A percentile compares a stretch with the other conserved stretches of the same genome.
These are phyloP conservation scores for Peromyscus maniculatus DNA, from an alignment of 2,113 vertebrate species.

Conservation along the genomic window DNA sequence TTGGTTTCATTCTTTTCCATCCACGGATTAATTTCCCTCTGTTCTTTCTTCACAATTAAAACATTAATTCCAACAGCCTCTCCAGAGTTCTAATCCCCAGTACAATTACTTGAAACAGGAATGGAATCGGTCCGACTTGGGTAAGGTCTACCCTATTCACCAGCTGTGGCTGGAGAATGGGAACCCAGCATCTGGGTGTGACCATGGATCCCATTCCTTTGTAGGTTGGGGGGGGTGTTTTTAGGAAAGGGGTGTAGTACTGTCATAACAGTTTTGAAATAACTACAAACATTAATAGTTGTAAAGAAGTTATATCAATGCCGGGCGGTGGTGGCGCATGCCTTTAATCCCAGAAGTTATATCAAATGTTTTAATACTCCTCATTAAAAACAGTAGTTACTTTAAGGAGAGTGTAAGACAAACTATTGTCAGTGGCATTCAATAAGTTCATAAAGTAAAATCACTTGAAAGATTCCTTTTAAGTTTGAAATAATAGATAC, in stretches of 20 bases:
- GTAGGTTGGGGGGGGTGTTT: background rate
- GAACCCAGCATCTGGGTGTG: background rate
- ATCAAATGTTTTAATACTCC: background rate
- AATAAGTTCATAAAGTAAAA: conserved; percentile 6
- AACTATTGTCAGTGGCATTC: background rate
- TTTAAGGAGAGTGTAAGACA: background rate
- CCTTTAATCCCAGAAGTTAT: no score
- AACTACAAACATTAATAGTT: conserved; percentile 1
- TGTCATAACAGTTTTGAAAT: background rate
- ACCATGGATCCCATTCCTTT: background rate
- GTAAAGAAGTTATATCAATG: background rate
- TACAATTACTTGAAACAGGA: background rate
- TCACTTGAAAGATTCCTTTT: background rate
- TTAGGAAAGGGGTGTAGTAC: background rate
- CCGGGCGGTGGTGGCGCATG: no score
- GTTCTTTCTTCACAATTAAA: background rate
- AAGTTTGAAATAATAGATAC: conserved; percentile 31
- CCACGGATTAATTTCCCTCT: background rate
- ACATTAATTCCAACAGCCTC: background rate
- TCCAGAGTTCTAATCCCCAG: background rate
- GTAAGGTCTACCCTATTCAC: background rate
- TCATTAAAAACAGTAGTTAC: background rate
- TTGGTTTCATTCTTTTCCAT: background rate
- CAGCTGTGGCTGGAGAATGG: background rate
- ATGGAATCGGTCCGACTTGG: background rate